Percentiles rank a stretch among this genome's conserved stretches.
Evolutionary conservation across 1,140 invertebrate species (phyloP).

Genomic region (Drosophila ficusphila): DNA sequence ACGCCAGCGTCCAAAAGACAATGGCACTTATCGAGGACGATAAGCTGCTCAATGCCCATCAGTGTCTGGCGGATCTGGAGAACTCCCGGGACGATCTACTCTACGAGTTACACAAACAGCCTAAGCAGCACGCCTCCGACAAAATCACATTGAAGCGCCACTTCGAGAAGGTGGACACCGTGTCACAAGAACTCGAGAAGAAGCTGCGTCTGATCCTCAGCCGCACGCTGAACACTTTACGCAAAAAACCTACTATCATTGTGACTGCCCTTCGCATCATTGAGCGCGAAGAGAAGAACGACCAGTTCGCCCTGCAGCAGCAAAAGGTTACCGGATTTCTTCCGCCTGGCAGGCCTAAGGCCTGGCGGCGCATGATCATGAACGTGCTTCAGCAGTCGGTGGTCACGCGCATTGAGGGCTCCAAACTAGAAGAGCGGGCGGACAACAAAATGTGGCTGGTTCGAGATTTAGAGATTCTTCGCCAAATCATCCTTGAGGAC

Average conservation of each 20-base stretch:
- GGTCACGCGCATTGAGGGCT: slow-evolving; percentile 92
- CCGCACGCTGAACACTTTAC: slow-evolving; percentile 95
- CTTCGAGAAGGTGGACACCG: slow-evolving; percentile 96
- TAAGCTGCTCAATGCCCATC: slow-evolving; percentile 96
- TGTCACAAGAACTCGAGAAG: slow-evolving; percentile 95
- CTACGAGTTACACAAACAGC: slow-evolving; percentile 97
- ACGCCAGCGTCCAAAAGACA: slow-evolving; percentile 97
- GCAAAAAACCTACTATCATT: slow-evolving; percentile 97
- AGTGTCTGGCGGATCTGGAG: slow-evolving; percentile 97
- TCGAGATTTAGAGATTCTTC: slow-evolving; percentile 89
- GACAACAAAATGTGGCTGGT: slow-evolving; percentile 99
- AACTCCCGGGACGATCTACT: slow-evolving; percentile 97
- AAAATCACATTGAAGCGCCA: slow-evolving; percentile 96
- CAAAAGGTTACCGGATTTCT: slow-evolving; percentile 94
- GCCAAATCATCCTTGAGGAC: slow-evolving; percentile 95
- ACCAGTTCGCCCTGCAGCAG: slow-evolving; percentile 91
- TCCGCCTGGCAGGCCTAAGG: slow-evolving; percentile 96
- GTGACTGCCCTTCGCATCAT: slow-evolving; percentile 98
- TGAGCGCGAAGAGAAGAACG: slow-evolving; percentile 97
- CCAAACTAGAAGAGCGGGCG: slow-evolving; percentile 95
- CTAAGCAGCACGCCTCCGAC: slow-evolving; percentile 94
- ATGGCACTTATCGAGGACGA: slow-evolving; percentile 97
- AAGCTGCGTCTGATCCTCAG: slow-evolving; percentile 95
- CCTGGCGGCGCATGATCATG: slow-evolving; percentile 95
- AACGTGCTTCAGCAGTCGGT: slow-evolving; percentile 94